Evolutionary conservation across 2,113 vertebrate species (phyloP).

Genomic region (Neolamprologus kungweensis): DNA sequence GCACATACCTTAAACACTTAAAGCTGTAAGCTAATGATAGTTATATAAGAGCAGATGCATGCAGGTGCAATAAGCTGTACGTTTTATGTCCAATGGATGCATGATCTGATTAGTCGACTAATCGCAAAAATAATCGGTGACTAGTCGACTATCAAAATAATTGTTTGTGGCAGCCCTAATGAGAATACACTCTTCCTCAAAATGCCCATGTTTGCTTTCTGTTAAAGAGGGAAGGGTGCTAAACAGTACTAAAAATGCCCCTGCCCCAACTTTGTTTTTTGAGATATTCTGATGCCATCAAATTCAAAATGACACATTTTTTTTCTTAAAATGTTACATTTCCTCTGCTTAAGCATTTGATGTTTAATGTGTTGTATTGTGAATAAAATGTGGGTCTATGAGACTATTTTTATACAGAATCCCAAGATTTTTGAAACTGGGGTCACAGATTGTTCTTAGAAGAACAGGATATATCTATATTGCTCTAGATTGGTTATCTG

Average conservation of each 20-base stretch:
- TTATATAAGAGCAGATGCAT: too few species aligned
- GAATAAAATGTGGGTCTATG: not conserved
- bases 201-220: not conserved
- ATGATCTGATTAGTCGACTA: too few species aligned
- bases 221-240: not conserved
- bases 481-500: not conserved
- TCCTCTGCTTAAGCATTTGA: not conserved
- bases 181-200: not conserved
- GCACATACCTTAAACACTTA: too few species aligned
- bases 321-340: not conserved
- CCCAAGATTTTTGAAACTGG: not conserved
- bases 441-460: not conserved
- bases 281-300: not conserved
- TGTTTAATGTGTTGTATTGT: not conserved
- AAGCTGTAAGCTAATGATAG: too few species aligned
- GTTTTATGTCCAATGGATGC: too few species aligned
- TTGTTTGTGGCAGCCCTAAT: too few species aligned
- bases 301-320: not conserved
- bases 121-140: too few species aligned
- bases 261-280: not conserved
- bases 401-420: not conserved
- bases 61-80: too few species aligned
- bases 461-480: not conserved
- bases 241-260: not conserved
- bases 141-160: too few species aligned